Percentiles rank a stretch among this genome's conserved stretches.
Evolutionary conservation across 1,140 invertebrate genomes (phyloP).

Genomic region (Paramacrobiotus metropolitanus): DNA sequence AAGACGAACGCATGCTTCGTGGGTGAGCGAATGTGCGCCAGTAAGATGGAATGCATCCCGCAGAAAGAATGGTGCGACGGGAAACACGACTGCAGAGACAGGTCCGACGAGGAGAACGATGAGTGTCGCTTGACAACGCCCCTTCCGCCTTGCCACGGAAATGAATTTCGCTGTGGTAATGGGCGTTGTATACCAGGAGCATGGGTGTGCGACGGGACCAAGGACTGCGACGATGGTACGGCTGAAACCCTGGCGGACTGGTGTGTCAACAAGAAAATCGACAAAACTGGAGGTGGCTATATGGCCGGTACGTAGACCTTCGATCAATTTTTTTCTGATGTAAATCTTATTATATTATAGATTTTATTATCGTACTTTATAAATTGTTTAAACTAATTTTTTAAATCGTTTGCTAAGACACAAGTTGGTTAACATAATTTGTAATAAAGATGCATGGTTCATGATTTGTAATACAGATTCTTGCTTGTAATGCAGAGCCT

Average conservation of each 20-base stretch:
- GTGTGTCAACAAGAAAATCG: no score
- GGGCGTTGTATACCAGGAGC: constrained; percentile 64
- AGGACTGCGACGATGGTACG: constrained; percentile 62
- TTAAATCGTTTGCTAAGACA: no score
- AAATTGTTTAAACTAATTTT: no score
- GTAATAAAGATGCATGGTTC: no score
- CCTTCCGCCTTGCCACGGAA: no score
- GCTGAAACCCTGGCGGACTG: no score
- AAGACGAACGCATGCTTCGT: no score
- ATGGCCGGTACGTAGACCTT: neutral
- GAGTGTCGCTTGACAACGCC: no score
- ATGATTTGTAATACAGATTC: no score
- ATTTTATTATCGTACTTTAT: neutral
- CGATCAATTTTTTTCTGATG: neutral
- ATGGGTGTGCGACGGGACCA: constrained; percentile 70
- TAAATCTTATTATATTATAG: neutral
- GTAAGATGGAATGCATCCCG: constrained; percentile 25
- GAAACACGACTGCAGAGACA: constrained; percentile 17
- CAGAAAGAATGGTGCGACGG: constrained; percentile 17
- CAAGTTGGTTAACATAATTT: no score
- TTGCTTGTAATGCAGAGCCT: neutral
- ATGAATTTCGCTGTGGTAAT: constrained; percentile 51
- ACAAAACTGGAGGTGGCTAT: neutral
- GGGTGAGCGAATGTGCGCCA: constrained; percentile 12
- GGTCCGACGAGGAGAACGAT: no score